These are phyloP conservation scores for Melanocharis versteri DNA, from an alignment of 2,113 vertebrate species.

Conservation along the genomic window DNA sequence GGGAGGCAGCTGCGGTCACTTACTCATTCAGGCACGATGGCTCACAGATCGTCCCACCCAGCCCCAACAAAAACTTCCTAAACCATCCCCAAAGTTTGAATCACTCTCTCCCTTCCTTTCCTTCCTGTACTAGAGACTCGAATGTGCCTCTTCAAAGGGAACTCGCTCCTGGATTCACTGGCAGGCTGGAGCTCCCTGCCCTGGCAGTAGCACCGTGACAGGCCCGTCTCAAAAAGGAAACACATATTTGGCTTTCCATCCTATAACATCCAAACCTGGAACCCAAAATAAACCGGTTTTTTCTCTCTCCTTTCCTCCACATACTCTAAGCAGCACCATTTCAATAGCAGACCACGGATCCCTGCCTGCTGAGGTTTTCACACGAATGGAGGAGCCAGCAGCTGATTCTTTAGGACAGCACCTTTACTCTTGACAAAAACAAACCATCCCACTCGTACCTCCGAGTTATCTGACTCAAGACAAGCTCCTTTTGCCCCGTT, in stretches of 20 bases:
- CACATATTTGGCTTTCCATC: not conserved
- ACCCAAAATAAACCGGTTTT: not conserved
- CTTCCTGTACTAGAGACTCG: not conserved
- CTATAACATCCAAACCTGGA: not conserved
- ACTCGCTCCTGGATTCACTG: not conserved
- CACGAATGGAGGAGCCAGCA: accelerated
- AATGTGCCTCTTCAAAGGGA: not conserved
- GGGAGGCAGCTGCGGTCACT: not conserved
- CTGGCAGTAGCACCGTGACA: not conserved
- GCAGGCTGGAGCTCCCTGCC: not conserved
- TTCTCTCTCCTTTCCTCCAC: not conserved
- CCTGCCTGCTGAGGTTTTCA: not conserved
- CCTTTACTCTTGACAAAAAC: not conserved
- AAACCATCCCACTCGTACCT: accelerated
- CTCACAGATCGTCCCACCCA: not conserved
- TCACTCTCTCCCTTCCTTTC: not conserved
- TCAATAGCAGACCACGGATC: not conserved
- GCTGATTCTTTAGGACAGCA: not conserved
- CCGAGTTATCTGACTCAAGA: not conserved
- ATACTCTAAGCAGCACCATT: accelerated
- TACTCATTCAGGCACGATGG: not conserved
- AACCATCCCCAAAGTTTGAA: not conserved
- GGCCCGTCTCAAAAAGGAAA: not conserved
- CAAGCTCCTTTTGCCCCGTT: not conserved
- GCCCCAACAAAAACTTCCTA: not conserved